phyloP scores from a whole-genome alignment of 2,113 vertebrate genomes.

The Brevimyrus niger region DNA sequence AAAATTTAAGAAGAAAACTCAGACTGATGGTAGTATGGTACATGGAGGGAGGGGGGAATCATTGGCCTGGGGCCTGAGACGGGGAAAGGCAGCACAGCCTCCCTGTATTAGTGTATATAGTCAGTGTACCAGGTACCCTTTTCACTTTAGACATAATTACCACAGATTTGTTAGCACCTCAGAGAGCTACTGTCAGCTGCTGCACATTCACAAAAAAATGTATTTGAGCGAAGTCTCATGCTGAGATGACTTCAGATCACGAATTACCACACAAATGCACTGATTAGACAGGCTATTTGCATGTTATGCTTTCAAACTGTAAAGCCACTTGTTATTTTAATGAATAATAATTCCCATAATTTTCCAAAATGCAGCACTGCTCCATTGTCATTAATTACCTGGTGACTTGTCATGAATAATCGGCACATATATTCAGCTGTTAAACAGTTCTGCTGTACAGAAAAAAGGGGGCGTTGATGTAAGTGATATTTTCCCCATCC shows the following conservation, averaged over 20 bases:
- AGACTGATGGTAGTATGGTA: constrained; percentile 2
- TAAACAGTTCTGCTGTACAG: not conserved
- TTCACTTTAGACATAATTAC: not conserved
- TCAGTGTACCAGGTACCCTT: not conserved
- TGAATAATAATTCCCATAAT: not conserved
- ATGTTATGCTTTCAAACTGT: constrained; percentile 7
- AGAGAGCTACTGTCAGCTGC: not conserved
- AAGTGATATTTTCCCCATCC: constrained; percentile 16
- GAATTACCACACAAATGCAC: not conserved
- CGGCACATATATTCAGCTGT: not conserved
- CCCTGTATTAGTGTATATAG: no score
- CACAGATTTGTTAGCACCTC: not conserved
- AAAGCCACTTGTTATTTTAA: constrained; percentile 13
- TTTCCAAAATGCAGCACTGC: not conserved
- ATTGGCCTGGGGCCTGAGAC: no score
- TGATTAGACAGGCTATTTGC: not conserved
- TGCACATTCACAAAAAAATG: not conserved
- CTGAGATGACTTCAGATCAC: not conserved
- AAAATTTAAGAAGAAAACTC: constrained; percentile 14
- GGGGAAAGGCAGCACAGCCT: no score
- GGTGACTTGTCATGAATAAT: not conserved
- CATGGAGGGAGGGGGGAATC: not conserved
- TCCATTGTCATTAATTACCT: not conserved
- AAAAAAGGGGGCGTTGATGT: not conserved
- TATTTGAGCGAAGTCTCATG: not conserved